Conservation (phyloP, 2,113 vertebrate species). For the Trogon melanurus region DNA sequence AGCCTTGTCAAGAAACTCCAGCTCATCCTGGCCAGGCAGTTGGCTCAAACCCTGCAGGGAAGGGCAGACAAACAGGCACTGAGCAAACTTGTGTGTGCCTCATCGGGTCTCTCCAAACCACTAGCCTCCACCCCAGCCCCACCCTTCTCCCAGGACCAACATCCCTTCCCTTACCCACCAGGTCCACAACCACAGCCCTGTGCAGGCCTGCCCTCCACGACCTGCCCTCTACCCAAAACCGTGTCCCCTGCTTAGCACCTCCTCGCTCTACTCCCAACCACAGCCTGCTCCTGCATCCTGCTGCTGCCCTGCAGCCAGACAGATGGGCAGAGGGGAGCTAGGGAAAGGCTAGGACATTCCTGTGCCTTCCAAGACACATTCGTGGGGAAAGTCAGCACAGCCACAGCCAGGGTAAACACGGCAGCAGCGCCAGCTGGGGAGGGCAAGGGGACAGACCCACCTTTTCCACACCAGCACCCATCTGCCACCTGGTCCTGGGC, state of each 20-base stretch:
- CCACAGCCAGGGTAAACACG: not conserved
- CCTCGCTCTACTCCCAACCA: rapidly evolving
- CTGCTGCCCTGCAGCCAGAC: rapidly evolving
- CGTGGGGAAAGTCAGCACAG: not conserved
- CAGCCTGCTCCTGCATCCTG: not conserved
- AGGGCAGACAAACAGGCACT: not conserved
- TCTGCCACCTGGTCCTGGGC: not conserved
- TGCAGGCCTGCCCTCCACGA: not conserved
- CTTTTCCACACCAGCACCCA: not conserved
- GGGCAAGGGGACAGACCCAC: not conserved
- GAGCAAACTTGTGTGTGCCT: rapidly evolving
- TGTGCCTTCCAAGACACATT: not conserved
- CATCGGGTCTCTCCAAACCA: rapidly evolving
- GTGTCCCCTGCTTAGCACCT: not conserved
- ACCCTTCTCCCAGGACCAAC: not conserved
- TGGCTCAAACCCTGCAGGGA: not conserved
- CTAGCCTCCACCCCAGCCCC: not conserved
- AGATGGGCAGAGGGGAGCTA: not conserved
- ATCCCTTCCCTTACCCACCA: not conserved
- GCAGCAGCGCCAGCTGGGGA: not conserved
- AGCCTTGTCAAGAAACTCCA: slow-evolving; percentile 90
- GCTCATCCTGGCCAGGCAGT: slow-evolving; percentile 81
- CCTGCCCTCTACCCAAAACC: not conserved
- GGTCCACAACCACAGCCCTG: not conserved
- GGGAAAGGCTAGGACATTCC: not conserved